Percentiles rank a stretch among this genome's conserved stretches.
Conservation (phyloP, 2,797 vertebrate genomes). For the Apodemus agrarius region DNA sequence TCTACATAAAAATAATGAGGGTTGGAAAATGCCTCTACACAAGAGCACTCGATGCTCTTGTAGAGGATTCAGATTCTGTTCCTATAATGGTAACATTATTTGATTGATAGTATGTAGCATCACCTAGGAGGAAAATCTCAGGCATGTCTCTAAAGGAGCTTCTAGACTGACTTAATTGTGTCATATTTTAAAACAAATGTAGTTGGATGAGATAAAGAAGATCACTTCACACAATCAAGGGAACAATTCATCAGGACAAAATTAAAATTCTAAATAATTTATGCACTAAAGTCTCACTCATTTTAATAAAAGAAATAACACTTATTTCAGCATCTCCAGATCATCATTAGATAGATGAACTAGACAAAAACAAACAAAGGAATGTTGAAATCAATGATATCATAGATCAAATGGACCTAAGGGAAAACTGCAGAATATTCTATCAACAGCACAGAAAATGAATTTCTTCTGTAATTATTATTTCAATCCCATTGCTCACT, state of each 20-base stretch:
- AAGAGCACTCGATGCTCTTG: neutral
- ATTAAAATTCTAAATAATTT: neutral
- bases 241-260: neutral
- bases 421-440: neutral
- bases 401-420: neutral
- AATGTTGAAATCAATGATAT: neutral
- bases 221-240: neutral
- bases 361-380: neutral
- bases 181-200: neutral
- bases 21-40: neutral
- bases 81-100: neutral
- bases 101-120: neutral
- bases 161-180: too few relatives aligned
- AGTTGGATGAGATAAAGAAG: neutral
- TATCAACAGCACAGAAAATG: neutral
- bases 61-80: neutral
- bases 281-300: neutral
- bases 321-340: neutral
- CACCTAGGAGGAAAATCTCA: neutral
- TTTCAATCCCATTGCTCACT: neutral
- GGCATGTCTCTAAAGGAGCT: neutral
- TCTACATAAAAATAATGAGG: neutral
- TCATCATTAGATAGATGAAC: neutral
- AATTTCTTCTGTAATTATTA: neutral
- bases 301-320: neutral